phyloP scores from a whole-genome alignment of 2,888 invertebrate species.

The Sussaba pulchella region DNA sequence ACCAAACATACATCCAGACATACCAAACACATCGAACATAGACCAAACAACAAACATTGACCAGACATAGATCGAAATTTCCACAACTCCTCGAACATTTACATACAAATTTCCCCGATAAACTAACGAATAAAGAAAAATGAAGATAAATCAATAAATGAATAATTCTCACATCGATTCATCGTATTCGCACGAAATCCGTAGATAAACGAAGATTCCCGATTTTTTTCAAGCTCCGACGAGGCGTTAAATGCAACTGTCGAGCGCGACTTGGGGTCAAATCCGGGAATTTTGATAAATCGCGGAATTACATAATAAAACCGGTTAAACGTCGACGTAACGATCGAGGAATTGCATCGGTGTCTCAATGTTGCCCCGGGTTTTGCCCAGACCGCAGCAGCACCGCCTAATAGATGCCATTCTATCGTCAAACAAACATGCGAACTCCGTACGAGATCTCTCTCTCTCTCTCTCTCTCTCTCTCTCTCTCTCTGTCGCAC shows the following conservation, averaged over 20 bases:
- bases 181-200: background rate
- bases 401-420: conserved; percentile 27
- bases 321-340: conserved; percentile 63
- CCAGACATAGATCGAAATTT: too few species aligned
- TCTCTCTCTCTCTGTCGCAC: too few species aligned
- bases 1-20: too few species aligned
- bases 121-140: too few species aligned
- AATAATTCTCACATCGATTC: too few species aligned
- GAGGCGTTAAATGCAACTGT: too few species aligned
- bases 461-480: background rate
- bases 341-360: conserved; percentile 56
- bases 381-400: conserved; percentile 21
- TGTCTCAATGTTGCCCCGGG: conserved; percentile 49
- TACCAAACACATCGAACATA: too few species aligned
- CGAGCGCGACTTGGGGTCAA: too few species aligned
- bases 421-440: conserved; percentile 39
- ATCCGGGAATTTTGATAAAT: conserved; percentile 43
- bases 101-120: too few species aligned
- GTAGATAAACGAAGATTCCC: background rate
- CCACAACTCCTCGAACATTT: too few species aligned
- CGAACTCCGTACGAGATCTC: background rate
- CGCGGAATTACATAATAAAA: conserved; percentile 58
- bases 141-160: too few species aligned
- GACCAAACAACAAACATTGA: too few species aligned
- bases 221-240: background rate